phyloP scores from a whole-genome alignment of 2,113 vertebrate genomes.

The Leucopsar rothschildi region DNA sequence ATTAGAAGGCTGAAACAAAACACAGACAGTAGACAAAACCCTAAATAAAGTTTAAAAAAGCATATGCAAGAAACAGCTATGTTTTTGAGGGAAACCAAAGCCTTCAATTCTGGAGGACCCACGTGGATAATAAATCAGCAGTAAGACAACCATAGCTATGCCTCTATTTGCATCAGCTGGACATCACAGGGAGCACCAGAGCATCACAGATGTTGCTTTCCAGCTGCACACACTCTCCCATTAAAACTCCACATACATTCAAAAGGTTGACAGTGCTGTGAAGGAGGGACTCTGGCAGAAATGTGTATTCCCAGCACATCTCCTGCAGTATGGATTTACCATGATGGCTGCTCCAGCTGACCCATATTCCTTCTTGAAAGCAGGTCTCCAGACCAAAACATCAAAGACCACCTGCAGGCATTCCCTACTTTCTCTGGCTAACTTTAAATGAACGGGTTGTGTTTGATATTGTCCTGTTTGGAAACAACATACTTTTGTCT shows the following conservation, averaged over 20 bases:
- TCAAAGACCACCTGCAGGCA: neutral
- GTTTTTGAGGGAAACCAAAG: neutral
- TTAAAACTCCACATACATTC: neutral
- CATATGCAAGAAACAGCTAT: neutral
- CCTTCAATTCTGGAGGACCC: neutral
- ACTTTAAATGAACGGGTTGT: neutral
- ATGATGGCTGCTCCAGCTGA: neutral
- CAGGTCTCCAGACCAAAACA: neutral
- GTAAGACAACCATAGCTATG: neutral
- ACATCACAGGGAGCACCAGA: neutral
- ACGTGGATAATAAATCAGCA: neutral
- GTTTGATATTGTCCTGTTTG: neutral
- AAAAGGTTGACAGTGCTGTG: neutral
- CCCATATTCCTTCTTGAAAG: neutral
- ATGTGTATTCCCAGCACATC: neutral
- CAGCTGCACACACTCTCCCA: neutral
- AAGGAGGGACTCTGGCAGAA: neutral
- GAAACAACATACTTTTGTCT: neutral
- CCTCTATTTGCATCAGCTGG: neutral
- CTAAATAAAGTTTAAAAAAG: neutral
- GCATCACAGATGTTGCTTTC: neutral
- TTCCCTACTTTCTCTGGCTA: neutral
- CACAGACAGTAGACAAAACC: neutral
- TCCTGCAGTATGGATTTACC: neutral
- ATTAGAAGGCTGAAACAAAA: neutral